Base-by-base conservation (phyloP, 2,797 vertebrate species). In the Girardinus metallicus region DNA sequence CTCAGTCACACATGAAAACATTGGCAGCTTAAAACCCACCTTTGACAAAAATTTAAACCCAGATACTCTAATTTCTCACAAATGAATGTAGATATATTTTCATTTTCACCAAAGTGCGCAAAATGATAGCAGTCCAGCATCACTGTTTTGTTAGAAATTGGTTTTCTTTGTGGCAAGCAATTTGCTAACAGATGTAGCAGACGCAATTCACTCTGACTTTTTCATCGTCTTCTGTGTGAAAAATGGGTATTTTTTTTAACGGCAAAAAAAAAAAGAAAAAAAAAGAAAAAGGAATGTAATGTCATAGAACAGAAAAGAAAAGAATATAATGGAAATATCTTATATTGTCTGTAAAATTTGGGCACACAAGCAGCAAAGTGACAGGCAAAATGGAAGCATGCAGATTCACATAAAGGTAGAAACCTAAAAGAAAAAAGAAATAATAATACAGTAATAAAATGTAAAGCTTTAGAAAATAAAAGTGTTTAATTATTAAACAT, bases 1-100 rank as follows among this genome's bases (percentile, higher is more conserved):
- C 74, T 89, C 84, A 90, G 72, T 77, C 16, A 34, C 75, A 57
- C 64, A 70, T 15, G 55, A 46, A 70, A 26, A 49, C 70, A 68
- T 55, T 47, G 31, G 5, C 23, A 21, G 26, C 53, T 49, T 60
- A 44, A 62, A 16, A 71, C 47, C 70, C 41, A 77, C 11, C 8
- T 74, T 84, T 83, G 51, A 18, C 9, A 29, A 11, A 41, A 55
- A 73, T 76, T 53, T 47, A 6, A 78, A 75, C 39, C 26, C 31
- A 44, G 39, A 43, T 36, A 76, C 82, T 43, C 21, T 23, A 55
- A n/a, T 41, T 43, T 70, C 23, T 43, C 39, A 43, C 23, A 70
- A 70, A 43, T n/a, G 23, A 12, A 70, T n/a, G 44, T 46, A 3
- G 11, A 7, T 2, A 46, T 44, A 46, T 16, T 44, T 71, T 5